These are phyloP conservation scores for Trematomus bernacchii DNA, from an alignment of 2,797 vertebrate species.

Conservation along the genomic window DNA sequence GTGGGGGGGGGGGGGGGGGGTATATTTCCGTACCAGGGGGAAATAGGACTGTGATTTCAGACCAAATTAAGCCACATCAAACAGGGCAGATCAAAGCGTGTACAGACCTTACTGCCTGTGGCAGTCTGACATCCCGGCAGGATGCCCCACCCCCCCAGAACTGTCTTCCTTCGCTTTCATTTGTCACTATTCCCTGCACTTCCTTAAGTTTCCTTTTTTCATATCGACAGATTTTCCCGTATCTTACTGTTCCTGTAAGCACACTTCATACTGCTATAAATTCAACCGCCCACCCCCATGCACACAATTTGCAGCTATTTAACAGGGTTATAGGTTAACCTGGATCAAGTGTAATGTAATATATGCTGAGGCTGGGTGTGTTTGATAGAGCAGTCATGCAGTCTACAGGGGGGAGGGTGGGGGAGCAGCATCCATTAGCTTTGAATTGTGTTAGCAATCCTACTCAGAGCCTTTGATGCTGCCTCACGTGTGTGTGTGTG, in stretches of 20 bases:
- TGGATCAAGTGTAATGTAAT: constrained; percentile 75
- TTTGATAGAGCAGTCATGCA: constrained; percentile 41
- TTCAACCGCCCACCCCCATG: not conserved
- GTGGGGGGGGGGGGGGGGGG: constrained; percentile 31
- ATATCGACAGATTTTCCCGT: not conserved
- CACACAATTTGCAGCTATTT: constrained; percentile 49
- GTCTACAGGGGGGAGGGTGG: constrained; percentile 33
- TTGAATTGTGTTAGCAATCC: constrained; percentile 50
- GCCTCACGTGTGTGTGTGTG: constrained; percentile 19
- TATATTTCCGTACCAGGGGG: constrained; percentile 65
- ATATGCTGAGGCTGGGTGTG: constrained; percentile 42
- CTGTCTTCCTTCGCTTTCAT: not conserved
- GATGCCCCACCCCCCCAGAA: constrained; percentile 44
- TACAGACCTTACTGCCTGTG: constrained; percentile 61
- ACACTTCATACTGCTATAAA: constrained; percentile 6
- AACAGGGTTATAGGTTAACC: constrained; percentile 69
- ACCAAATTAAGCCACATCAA: constrained; percentile 84
- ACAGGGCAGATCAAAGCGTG: constrained; percentile 78
- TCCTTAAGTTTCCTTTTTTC: not conserved
- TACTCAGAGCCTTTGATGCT: constrained; percentile 60
- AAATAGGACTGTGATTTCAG: constrained; percentile 80
- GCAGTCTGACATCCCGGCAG: constrained; percentile 60
- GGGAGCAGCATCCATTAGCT: constrained; percentile 56
- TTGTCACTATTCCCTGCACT: constrained; percentile 21
- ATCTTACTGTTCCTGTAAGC: not conserved